Evolutionary conservation across 2,113 vertebrate species (phyloP).

Genomic region (Anas platyrhynchos): DNA sequence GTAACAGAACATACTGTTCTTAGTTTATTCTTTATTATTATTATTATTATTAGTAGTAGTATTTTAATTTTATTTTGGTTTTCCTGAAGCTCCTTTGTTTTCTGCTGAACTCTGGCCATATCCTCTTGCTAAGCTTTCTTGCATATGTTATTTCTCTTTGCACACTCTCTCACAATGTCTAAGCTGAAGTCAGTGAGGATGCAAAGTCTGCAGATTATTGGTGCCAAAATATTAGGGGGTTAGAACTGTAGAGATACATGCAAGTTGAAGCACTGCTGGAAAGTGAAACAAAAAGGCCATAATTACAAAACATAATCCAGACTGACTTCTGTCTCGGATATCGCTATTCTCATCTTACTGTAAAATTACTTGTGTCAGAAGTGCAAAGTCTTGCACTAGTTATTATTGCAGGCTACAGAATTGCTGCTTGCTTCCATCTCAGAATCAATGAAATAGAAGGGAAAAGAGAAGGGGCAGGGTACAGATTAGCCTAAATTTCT

Average conservation of each 20-base stretch:
- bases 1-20: not conserved
- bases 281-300: not conserved
- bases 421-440: not conserved
- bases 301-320: not conserved
- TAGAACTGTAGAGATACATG: not conserved
- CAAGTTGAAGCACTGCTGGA: not conserved
- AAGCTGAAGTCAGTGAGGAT: not conserved
- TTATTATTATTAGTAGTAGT: too few species aligned
- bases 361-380: not conserved
- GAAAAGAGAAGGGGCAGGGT: not conserved
- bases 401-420: not conserved
- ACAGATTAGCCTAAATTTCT: not conserved
- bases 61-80: rapidly evolving
- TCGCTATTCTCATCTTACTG: not conserved
- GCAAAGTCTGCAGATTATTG: not conserved
- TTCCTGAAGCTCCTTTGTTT: not conserved
- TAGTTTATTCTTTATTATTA: not conserved
- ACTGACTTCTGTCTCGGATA: not conserved
- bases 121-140: not conserved
- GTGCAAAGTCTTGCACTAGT: not conserved
- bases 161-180: not conserved
- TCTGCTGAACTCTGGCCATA: not conserved
- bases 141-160: not conserved
- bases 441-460: not conserved
- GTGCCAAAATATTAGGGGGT: not conserved